Conservation (phyloP, 92 coral and sea anemone species). For the Umimayanthus kanabou region DNA sequence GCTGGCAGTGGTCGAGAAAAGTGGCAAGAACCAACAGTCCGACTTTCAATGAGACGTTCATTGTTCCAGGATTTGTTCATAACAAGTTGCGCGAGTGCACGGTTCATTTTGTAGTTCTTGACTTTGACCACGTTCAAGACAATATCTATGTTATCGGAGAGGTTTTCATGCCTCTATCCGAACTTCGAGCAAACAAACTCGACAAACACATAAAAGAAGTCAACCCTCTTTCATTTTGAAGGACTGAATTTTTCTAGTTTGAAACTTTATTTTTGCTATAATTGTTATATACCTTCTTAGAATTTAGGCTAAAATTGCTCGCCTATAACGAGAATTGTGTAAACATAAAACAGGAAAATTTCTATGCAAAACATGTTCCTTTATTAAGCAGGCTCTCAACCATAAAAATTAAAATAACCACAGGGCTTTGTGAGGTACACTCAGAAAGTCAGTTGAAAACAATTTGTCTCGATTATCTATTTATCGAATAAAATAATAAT, state of each 20-base stretch:
- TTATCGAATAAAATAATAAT: not conserved
- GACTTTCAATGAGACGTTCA: conserved; percentile 88
- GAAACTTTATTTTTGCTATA: not conserved
- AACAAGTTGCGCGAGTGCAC: conserved; percentile 92
- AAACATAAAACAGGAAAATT: conserved; percentile 24
- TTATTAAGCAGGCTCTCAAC: not conserved
- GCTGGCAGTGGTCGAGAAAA: conserved; percentile 90
- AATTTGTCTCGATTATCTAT: not conserved
- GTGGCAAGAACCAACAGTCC: conserved; percentile 83
- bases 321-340: not conserved
- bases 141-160: conserved; percentile 92
- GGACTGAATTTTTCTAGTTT: not conserved
- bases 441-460: not conserved
- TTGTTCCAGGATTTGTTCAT: conserved; percentile 94
- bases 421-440: not conserved
- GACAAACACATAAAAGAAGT: conserved; percentile 85
- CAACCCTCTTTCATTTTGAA: conserved; percentile 76
- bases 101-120: conserved; percentile 87
- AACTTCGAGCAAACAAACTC: conserved; percentile 84
- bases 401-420: not conserved
- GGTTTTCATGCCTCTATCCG: conserved; percentile 84
- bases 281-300: not conserved
- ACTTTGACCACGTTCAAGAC: conserved; percentile 92
- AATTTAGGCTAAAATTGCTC: not conserved
- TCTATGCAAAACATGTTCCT: conserved; percentile 3